Conservation (phyloP, 2,888 invertebrate genomes). For the Byasa hedistus region DNA sequence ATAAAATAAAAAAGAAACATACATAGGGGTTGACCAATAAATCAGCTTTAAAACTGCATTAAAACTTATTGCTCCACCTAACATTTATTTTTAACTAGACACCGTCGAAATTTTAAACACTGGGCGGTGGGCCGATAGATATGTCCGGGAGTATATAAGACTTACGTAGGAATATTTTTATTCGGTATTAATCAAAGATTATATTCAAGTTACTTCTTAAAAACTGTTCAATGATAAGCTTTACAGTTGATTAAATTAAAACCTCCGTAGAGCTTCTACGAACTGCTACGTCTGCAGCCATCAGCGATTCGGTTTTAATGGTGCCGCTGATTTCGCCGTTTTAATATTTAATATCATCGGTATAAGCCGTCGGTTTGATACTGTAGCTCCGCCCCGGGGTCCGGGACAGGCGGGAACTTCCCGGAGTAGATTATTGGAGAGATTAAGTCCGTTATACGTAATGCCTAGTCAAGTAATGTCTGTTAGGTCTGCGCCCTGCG, state of each 20-base stretch:
- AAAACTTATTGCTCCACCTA: too few relatives aligned
- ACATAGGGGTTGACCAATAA: too few relatives aligned
- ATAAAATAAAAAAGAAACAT: too few relatives aligned
- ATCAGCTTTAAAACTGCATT: too few relatives aligned
- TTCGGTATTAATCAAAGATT: not conserved
- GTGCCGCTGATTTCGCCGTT: conserved; percentile 12
- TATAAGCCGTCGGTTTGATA: conserved; percentile 21
- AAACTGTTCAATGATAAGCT: not conserved
- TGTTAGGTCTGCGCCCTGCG: too few relatives aligned
- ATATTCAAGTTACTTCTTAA: too few relatives aligned
- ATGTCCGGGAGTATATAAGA: too few relatives aligned
- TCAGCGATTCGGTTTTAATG: conserved; percentile 12
- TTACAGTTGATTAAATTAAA: not conserved
- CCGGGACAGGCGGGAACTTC: conserved; percentile 17
- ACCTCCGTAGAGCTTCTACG: not conserved
- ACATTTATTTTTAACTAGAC: too few relatives aligned
- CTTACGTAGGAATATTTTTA: too few relatives aligned
- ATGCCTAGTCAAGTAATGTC: conserved; percentile 1
- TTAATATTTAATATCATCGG: conserved; percentile 25
- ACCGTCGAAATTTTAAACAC: too few relatives aligned
- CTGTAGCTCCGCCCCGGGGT: conserved; percentile 1
- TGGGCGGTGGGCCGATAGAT: too few relatives aligned
- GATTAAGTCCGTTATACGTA: conserved; percentile 18
- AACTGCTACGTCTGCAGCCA: not conserved
- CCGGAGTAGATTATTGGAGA: conserved; percentile 17